These are phyloP conservation scores for Candoia aspera DNA, from an alignment of 2,113 vertebrate genomes.

Conservation along the genomic window DNA sequence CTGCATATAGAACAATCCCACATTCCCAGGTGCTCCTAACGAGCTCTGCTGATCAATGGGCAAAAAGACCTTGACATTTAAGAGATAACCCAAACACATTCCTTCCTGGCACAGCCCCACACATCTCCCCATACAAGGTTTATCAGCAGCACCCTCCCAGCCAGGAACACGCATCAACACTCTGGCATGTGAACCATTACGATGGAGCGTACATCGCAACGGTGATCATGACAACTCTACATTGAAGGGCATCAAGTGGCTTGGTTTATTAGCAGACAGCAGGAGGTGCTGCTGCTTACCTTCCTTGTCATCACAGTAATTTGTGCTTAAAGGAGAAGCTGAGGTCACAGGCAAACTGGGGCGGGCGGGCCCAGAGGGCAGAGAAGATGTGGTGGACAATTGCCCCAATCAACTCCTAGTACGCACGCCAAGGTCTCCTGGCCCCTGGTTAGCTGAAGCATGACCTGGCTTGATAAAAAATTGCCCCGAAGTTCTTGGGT, in stretches of 20 bases:
- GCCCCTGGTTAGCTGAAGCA: neutral
- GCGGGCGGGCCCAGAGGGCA: neutral
- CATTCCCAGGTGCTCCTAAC: no score
- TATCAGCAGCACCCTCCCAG: no score
- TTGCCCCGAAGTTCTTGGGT: neutral
- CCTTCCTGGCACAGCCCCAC: no score
- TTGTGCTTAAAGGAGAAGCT: neutral
- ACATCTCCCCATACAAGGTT: no score
- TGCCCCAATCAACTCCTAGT: neutral
- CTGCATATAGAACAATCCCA: no score
- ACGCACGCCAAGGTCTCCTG: neutral
- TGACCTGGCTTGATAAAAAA: neutral
- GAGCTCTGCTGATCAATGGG: no score
- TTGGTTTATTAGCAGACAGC: neutral
- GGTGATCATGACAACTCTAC: no score
- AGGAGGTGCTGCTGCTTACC: neutral
- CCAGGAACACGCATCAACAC: no score
- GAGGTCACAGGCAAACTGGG: neutral
- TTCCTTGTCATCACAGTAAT: neutral
- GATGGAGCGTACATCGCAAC: no score
- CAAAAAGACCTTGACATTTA: no score
- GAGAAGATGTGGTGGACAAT: neutral
- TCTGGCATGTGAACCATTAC: no score
- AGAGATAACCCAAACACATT: no score
- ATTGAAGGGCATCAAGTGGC: neutral